Evolutionary conservation across 2,888 invertebrate species (phyloP).

Genomic region (Halocaridina rubra): DNA sequence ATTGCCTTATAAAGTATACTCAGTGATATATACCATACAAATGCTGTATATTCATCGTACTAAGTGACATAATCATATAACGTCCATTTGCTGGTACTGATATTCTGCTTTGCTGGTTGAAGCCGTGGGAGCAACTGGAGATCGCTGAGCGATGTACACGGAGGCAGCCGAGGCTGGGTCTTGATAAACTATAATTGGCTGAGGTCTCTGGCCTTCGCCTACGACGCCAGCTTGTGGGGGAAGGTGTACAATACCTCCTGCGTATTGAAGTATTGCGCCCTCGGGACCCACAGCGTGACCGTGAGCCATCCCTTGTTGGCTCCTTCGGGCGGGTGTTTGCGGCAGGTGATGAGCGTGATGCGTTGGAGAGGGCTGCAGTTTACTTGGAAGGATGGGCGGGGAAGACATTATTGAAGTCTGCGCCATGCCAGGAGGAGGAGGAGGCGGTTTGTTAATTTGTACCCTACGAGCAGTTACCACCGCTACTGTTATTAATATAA

Average conservation of each 20-base stretch:
- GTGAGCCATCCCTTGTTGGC: constrained; percentile 17
- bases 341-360: constrained; percentile 40
- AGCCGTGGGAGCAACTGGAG: constrained; percentile 3
- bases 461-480: constrained; percentile 24
- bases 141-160: constrained; percentile 42
- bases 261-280: constrained; percentile 36
- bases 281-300: constrained; percentile 48
- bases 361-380: constrained; percentile 27
- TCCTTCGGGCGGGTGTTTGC: neutral
- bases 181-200: constrained; percentile 46
- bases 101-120: constrained; percentile 28
- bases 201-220: constrained; percentile 30
- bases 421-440: constrained; percentile 22
- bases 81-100: constrained; percentile 47
- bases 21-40: no score
- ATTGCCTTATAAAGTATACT: no score
- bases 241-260: constrained; percentile 36
- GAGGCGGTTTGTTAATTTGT: constrained; percentile 34
- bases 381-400: constrained; percentile 21
- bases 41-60: no score
- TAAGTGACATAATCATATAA: constrained; percentile 43
- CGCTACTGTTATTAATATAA: constrained; percentile 7
- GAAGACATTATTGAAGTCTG: constrained; percentile 31
- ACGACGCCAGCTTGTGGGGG: constrained; percentile 32
- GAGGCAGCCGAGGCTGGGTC: constrained; percentile 46